Percentiles rank a stretch among this genome's conserved stretches.
Conservation (phyloP, 2,888 invertebrate genomes). For the Drosophila mimetica region DNA sequence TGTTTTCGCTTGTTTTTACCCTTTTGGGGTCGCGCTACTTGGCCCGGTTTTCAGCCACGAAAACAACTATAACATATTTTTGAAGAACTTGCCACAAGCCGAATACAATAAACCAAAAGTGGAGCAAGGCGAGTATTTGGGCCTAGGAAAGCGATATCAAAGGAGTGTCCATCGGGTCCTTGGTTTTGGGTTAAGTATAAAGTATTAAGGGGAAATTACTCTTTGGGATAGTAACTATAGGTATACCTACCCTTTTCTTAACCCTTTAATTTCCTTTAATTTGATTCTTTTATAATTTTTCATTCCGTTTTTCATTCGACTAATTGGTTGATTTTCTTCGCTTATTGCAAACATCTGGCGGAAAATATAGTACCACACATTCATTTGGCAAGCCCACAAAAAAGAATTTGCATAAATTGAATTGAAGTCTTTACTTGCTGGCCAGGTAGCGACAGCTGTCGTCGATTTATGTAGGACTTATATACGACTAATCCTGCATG, state of each 20-base stretch:
- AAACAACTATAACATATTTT: conserved; percentile 11
- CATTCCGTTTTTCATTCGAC: background rate
- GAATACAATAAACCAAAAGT: conserved; percentile 42
- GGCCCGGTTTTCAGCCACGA: conserved; percentile 28
- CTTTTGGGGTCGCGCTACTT: conserved; percentile 42
- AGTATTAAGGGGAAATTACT: conserved; percentile 7
- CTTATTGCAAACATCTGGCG: conserved; percentile 18
- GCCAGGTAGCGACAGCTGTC: conserved; percentile 52
- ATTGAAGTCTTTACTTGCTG: conserved; percentile 20
- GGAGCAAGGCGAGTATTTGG: conserved; percentile 33
- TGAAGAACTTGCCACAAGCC: conserved; percentile 28
- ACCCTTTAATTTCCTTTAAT: background rate
- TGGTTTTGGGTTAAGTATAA: conserved; percentile 3
- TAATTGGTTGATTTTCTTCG: conserved; percentile 3
- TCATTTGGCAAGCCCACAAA: conserved; percentile 25
- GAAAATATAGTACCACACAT: conserved; percentile 9
- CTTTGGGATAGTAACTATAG: conserved; percentile 1
- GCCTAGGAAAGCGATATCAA: conserved; percentile 12
- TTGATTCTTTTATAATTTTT: background rate
- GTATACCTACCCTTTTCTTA: background rate
- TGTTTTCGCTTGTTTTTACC: conserved; percentile 23
- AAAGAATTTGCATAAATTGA: conserved; percentile 38
- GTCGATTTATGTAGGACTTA: conserved; percentile 54
- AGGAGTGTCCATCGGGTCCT: conserved; percentile 15
- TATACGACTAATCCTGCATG: conserved; percentile 47